phyloP scores from a whole-genome alignment of 2,888 invertebrate species.

The Andrena minutula region DNA sequence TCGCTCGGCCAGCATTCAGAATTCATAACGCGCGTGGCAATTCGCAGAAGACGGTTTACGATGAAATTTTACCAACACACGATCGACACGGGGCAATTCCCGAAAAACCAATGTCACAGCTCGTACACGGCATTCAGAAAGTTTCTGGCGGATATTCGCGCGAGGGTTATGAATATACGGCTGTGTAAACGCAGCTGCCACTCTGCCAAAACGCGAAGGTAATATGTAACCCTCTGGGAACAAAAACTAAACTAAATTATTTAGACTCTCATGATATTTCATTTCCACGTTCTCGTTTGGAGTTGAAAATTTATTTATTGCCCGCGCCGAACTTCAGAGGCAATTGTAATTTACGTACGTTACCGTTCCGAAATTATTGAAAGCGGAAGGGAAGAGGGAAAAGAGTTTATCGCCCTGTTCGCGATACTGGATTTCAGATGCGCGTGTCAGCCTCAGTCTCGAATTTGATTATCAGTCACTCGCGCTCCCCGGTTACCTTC shows the following conservation, averaged over 20 bases:
- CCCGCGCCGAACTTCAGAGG: neutral
- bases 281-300: constrained; percentile 7
- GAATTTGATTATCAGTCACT: neutral
- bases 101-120: constrained; percentile 44
- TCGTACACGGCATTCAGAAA: constrained; percentile 30
- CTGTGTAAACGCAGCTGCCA: constrained; percentile 38
- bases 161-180: constrained; percentile 35
- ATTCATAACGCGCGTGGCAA: constrained; percentile 14
- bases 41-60: neutral
- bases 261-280: constrained; percentile 26
- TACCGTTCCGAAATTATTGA: constrained; percentile 7
- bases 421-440: no score
- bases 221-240: constrained; percentile 50
- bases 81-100: constrained; percentile 37
- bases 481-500: neutral
- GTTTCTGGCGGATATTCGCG: constrained; percentile 28
- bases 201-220: constrained; percentile 38
- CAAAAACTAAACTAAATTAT: constrained; percentile 27
- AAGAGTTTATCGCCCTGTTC: no score
- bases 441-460: no score
- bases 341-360: neutral
- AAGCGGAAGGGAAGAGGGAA: no score
- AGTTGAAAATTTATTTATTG: constrained; percentile 26
- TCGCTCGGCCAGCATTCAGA: neutral
- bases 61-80: constrained; percentile 11